phyloP scores from a whole-genome alignment of 2,797 vertebrate genomes.

The Chelon labrosus region DNA sequence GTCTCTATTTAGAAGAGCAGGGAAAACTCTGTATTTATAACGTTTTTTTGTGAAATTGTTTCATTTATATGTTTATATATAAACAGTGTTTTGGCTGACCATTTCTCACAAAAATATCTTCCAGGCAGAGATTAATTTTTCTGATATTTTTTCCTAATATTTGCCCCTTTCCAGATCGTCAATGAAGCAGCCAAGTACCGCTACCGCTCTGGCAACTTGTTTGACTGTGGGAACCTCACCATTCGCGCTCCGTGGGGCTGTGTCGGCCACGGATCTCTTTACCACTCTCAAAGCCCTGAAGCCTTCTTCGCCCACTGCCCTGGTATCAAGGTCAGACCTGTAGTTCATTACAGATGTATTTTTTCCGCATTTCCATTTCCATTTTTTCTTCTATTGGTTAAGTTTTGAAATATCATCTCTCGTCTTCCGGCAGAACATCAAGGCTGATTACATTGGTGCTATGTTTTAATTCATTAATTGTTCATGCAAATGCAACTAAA shows the following conservation, averaged over 20 bases:
- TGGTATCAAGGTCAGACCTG: slow-evolving; percentile 91
- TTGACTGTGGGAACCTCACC: slow-evolving; percentile 95
- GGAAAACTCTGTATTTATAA: background rate
- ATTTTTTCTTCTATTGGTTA: background rate
- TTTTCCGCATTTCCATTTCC: background rate
- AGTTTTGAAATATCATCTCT: slow-evolving; percentile 1
- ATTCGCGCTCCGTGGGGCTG: slow-evolving; percentile 98
- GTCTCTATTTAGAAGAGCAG: slow-evolving; percentile 29
- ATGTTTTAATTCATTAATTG: too few species aligned
- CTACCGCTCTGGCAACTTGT: slow-evolving; percentile 96
- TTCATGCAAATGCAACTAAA: too few species aligned
- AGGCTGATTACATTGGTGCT: too few species aligned
- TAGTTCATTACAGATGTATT: background rate
- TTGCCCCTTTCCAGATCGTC: slow-evolving; percentile 88
- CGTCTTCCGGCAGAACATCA: too few species aligned
- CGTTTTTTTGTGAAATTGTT: background rate
- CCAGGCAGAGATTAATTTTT: background rate
- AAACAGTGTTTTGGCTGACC: background rate
- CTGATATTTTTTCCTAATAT: background rate
- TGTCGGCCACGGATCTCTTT: slow-evolving; percentile 96
- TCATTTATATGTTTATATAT: too few species aligned
- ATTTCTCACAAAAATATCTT: too few species aligned
- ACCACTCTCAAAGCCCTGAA: slow-evolving; percentile 98
- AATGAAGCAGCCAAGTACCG: slow-evolving; percentile 99
- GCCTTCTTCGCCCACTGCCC: slow-evolving; percentile 97